These are phyloP conservation scores for Mesembrinibis cayennensis DNA, from an alignment of 2,113 vertebrate species.

Conservation along the genomic window DNA sequence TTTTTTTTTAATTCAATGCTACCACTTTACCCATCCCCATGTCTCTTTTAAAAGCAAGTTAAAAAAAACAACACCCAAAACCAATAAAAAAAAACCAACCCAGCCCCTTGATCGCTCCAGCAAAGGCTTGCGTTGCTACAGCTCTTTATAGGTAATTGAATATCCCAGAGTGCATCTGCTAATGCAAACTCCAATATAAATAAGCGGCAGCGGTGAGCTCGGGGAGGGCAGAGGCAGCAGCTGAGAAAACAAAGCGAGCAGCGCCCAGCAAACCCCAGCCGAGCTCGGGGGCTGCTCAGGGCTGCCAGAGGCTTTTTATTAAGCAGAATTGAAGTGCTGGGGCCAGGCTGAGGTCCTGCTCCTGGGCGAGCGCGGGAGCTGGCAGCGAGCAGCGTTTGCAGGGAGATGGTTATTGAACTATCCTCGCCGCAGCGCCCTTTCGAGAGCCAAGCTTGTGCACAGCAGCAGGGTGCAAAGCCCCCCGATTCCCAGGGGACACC, in stretches of 20 bases:
- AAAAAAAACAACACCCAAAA: background rate
- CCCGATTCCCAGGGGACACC: fast-evolving
- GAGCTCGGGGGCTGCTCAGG: background rate
- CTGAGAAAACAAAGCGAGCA: constrained; percentile 37
- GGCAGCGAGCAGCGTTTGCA: background rate
- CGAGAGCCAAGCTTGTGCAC: background rate
- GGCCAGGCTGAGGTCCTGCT: background rate
- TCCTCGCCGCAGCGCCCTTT: fast-evolving
- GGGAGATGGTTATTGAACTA: background rate
- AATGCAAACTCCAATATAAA: background rate
- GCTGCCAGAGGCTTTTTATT: background rate
- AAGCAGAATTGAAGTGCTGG: background rate
- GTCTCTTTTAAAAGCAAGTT: background rate
- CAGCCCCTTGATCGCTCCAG: background rate
- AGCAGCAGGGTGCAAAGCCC: background rate
- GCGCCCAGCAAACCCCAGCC: background rate
- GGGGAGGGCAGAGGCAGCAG: constrained; percentile 10
- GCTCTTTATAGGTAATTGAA: constrained; percentile 24
- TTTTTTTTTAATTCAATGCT: fast-evolving
- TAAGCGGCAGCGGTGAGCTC: background rate
- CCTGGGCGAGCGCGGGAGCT: background rate
- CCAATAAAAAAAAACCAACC: background rate
- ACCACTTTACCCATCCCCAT: background rate
- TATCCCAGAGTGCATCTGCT: constrained; percentile 26
- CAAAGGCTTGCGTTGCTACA: background rate